Evolutionary conservation across 2,888 invertebrate species (phyloP).

Genomic region (Aplocera efformata): DNA sequence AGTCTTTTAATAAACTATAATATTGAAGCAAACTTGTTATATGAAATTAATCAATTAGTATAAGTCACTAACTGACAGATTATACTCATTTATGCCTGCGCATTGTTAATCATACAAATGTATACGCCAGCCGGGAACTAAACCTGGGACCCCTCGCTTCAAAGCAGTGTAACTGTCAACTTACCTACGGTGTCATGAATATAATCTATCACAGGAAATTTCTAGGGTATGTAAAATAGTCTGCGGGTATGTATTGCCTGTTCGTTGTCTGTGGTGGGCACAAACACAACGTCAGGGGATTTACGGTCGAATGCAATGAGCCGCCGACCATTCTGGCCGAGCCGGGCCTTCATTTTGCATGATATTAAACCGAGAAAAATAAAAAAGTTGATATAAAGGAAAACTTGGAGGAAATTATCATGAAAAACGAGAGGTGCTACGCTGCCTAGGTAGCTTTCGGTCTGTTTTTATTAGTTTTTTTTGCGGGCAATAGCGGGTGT

Average conservation of each 20-base stretch:
- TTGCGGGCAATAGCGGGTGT: conserved; percentile 19
- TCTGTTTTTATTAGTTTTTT: conserved; percentile 38
- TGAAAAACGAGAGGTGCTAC: conserved; percentile 53
- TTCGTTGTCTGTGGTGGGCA: conserved; percentile 17
- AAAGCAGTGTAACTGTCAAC: no score
- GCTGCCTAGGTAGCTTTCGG: conserved; percentile 34
- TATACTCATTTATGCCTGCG: no score
- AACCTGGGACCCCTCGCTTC: no score
- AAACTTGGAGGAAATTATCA: conserved; percentile 62
- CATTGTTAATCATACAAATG: no score
- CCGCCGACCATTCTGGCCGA: conserved; percentile 53
- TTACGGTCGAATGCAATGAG: conserved; percentile 60
- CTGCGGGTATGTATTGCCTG: conserved; percentile 1
- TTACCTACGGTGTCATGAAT: no score
- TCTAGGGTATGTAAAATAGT: neutral
- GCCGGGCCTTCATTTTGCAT: conserved; percentile 62
- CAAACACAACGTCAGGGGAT: conserved; percentile 40
- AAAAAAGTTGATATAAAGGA: conserved; percentile 58
- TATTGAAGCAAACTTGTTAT: no score
- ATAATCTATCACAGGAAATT: no score
- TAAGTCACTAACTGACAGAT: no score
- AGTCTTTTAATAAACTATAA: no score
- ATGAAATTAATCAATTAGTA: no score
- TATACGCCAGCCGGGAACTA: no score
- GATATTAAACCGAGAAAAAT: conserved; percentile 65